These are phyloP conservation scores for Myotis davidii DNA, from an alignment of 2,113 vertebrate species.

Conservation along the genomic window DNA sequence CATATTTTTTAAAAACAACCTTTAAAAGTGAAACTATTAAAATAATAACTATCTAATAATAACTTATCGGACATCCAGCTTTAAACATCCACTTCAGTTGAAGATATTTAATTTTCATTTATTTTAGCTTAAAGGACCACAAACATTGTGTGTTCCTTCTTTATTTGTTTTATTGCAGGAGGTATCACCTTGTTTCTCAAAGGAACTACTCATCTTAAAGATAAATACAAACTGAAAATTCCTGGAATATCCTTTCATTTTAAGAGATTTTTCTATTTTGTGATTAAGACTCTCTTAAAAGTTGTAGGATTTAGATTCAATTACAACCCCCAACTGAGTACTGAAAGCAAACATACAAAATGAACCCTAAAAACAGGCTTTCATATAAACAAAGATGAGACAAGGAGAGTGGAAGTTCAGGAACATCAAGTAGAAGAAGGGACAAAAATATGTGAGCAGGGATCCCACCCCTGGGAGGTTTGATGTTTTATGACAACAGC, in stretches of 20 bases:
- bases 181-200: slow-evolving; percentile 12
- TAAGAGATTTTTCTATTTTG: slow-evolving; percentile 31
- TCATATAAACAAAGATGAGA: background rate
- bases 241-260: slow-evolving; percentile 44
- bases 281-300: background rate
- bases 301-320: background rate
- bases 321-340: background rate
- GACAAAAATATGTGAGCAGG: background rate
- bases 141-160: background rate
- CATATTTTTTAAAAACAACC: background rate
- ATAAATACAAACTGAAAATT: slow-evolving; percentile 41
- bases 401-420: background rate
- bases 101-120: slow-evolving; percentile 46
- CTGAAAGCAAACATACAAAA: slow-evolving; percentile 19
- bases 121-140: background rate
- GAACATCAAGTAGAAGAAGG: background rate
- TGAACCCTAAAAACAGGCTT: background rate
- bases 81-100: background rate
- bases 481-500: background rate
- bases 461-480: background rate
- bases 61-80: background rate
- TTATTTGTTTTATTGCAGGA: slow-evolving; percentile 22
- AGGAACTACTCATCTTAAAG: slow-evolving; percentile 30
- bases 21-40: background rate
- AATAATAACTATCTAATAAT: background rate